Evolutionary conservation across 2,888 invertebrate genomes (phyloP).

Genomic region (Andrena hattorfiana): DNA sequence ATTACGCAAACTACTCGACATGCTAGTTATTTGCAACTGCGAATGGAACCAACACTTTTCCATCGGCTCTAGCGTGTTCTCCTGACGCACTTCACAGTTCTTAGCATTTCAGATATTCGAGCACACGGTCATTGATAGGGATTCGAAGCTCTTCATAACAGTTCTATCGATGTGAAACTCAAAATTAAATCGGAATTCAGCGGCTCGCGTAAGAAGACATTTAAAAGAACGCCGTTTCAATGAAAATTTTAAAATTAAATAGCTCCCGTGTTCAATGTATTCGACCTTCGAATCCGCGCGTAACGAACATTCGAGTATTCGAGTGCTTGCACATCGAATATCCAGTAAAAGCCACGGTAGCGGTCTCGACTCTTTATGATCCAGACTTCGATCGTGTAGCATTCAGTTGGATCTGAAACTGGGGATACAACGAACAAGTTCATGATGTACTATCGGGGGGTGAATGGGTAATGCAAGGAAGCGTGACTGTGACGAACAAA

Average conservation of each 20-base stretch:
- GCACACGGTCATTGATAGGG: conserved; percentile 10
- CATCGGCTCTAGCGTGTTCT: not conserved
- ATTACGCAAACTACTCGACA: conserved; percentile 38
- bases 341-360: not conserved
- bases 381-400: not conserved
- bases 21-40: conserved; percentile 16
- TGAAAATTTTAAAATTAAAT: not conserved
- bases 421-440: not conserved
- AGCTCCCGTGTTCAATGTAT: not conserved
- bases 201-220: not conserved
- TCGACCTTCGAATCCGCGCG: conserved; percentile 6
- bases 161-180: not conserved
- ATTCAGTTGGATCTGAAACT: not conserved
- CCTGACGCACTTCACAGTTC: not conserved
- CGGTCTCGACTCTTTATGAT: conserved; percentile 20
- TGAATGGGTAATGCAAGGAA: not conserved
- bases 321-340: conserved; percentile 5
- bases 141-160: conserved; percentile 4
- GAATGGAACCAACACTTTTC: conserved; percentile 12
- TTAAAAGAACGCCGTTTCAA: not conserved
- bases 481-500: not conserved
- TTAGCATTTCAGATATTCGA: conserved; percentile 26
- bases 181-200: not conserved
- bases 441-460: not conserved
- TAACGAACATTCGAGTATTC: conserved; percentile 10